A percentile compares a stretch with the other conserved stretches of the same genome.
These are phyloP conservation scores for Cantharis flavilabris DNA, from an alignment of 2,888 invertebrate genomes.

Conservation along the genomic window DNA sequence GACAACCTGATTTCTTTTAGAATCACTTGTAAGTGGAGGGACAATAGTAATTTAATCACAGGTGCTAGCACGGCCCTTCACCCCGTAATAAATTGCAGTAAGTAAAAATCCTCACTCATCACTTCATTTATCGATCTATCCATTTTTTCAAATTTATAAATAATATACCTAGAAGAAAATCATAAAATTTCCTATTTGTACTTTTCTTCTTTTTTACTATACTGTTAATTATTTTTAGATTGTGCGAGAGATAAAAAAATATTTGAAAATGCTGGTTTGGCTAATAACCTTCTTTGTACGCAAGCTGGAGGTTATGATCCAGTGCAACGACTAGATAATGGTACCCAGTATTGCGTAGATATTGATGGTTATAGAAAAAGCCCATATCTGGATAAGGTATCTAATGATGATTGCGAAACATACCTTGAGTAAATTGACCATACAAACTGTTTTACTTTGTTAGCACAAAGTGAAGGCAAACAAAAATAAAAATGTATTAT, in stretches of 20 bases:
- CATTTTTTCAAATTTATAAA: too few relatives aligned
- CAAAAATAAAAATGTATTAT: too few relatives aligned
- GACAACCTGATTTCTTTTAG: slow-evolving; percentile 50
- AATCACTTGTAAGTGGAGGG: slow-evolving; percentile 65
- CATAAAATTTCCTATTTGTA: too few relatives aligned
- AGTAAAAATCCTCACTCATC: not conserved
- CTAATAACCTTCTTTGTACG: slow-evolving; percentile 58
- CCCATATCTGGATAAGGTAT: not conserved
- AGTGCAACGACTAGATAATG: slow-evolving; percentile 57
- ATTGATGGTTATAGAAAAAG: slow-evolving; percentile 60
- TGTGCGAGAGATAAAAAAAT: slow-evolving; percentile 64
- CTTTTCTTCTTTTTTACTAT: too few relatives aligned
- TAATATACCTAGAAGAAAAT: too few relatives aligned
- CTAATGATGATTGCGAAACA: not conserved
- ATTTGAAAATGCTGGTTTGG: slow-evolving; percentile 58
- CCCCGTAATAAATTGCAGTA: slow-evolving; percentile 6
- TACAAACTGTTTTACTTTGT: not conserved
- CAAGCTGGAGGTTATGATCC: slow-evolving; percentile 63
- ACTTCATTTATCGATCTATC: too few relatives aligned
- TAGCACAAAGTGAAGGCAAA: too few relatives aligned
- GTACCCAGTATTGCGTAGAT: slow-evolving; percentile 64
- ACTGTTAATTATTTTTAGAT: slow-evolving; percentile 52
- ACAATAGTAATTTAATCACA: slow-evolving; percentile 58
- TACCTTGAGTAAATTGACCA: not conserved
- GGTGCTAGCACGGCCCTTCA: not conserved